These are phyloP conservation scores for Crypturellus undulatus DNA, from an alignment of 2,113 vertebrate genomes.

Conservation along the genomic window DNA sequence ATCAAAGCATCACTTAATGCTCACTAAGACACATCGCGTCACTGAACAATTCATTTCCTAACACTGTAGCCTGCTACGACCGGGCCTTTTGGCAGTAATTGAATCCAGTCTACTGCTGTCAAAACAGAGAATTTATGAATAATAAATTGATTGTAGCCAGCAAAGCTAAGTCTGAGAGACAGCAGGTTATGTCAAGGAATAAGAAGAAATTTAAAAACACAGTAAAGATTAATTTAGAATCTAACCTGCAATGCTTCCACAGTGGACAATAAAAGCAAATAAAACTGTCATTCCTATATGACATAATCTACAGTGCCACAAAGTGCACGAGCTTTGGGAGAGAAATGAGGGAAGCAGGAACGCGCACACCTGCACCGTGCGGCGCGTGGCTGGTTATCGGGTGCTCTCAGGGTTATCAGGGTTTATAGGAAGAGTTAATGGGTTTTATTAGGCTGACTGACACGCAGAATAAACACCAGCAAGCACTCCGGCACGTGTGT, in stretches of 20 bases:
- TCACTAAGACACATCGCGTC: conserved; percentile 37
- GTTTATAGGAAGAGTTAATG: background rate
- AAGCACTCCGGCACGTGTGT: background rate
- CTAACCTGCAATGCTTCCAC: conserved; percentile 25
- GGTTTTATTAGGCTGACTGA: background rate
- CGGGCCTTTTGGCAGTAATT: conserved; percentile 75
- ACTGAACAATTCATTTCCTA: conserved; percentile 67
- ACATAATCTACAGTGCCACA: conserved; percentile 36
- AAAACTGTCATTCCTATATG: conserved; percentile 49
- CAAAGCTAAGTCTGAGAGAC: conserved; percentile 60
- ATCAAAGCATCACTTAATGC: conserved; percentile 60
- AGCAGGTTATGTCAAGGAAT: conserved; percentile 47
- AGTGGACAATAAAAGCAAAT: conserved; percentile 51
- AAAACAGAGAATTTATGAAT: conserved; percentile 81
- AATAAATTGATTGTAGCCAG: conserved; percentile 74
- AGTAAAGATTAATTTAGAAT: conserved; percentile 65
- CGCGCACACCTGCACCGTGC: background rate
- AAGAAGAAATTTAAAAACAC: conserved; percentile 59
- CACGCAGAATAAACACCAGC: background rate
- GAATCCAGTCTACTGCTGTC: conserved; percentile 78
- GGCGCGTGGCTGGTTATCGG: background rate
- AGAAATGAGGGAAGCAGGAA: background rate
- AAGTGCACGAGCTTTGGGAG: background rate
- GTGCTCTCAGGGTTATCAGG: background rate
- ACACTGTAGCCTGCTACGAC: conserved; percentile 37